Percentiles rank a stretch among this genome's conserved stretches.
Conservation (phyloP, 2,888 invertebrate genomes). For the Tetranychus truncatus region DNA sequence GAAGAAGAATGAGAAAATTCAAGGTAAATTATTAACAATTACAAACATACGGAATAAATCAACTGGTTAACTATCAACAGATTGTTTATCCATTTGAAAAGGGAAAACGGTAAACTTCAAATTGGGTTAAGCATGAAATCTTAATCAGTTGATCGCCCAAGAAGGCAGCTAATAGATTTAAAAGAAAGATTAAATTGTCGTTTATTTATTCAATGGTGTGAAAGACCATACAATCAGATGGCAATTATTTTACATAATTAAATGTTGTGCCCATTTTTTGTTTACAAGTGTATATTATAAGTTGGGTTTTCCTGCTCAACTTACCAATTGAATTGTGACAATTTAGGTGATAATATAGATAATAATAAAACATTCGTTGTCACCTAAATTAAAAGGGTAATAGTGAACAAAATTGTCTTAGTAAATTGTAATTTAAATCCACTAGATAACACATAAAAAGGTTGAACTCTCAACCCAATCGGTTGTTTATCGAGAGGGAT, state of each 20-base stretch:
- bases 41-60: no score
- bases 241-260: not conserved
- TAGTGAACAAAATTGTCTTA: no score
- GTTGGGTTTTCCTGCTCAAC: not conserved
- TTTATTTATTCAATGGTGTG: not conserved
- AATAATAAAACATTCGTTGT: not conserved
- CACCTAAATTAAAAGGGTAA: not conserved
- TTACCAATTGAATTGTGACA: not conserved
- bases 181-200: not conserved
- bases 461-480: no score
- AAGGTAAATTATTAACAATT: no score
- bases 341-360: not conserved
- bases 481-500: no score
- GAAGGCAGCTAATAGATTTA: not conserved
- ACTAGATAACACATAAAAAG: no score
- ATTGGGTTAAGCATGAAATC: not conserved
- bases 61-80: no score
- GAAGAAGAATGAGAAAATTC: no score
- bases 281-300: no score
- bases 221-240: not conserved
- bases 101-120: not conserved
- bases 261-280: not conserved
- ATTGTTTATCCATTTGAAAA: no score
- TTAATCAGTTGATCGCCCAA: not conserved
- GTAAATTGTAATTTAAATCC: no score